Evolutionary conservation across 2,888 invertebrate species (phyloP).

Genomic region (Thysanoteuthis rhombus): DNA sequence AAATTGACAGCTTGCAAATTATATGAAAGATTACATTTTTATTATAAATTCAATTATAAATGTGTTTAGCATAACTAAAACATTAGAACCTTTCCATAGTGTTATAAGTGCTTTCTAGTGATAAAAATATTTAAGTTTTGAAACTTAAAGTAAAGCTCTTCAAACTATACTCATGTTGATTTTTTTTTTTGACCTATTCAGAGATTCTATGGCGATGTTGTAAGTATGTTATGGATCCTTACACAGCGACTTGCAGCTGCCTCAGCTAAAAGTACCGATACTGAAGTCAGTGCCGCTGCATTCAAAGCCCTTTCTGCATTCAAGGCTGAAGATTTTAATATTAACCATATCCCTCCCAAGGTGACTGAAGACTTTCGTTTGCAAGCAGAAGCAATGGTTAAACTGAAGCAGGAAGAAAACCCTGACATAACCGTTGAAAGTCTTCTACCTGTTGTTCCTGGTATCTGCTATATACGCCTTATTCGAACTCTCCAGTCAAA

Average conservation of each 20-base stretch:
- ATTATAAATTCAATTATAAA: too few relatives aligned
- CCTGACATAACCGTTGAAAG: constrained; percentile 44
- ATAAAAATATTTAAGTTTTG: too few relatives aligned
- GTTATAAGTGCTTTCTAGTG: too few relatives aligned
- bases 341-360: constrained; percentile 52
- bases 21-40: too few relatives aligned
- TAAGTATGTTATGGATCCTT: constrained; percentile 53
- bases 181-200: constrained; percentile 36
- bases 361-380: constrained; percentile 50
- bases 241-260: constrained; percentile 36
- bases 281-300: constrained; percentile 49
- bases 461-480: constrained; percentile 50
- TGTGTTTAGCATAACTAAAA: too few relatives aligned
- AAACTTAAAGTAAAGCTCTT: too few relatives aligned
- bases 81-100: too few relatives aligned
- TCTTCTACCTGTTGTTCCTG: constrained; percentile 52
- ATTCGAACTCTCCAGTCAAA: constrained; percentile 39
- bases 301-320: constrained; percentile 51
- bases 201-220: constrained; percentile 50
- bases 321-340: constrained; percentile 45
- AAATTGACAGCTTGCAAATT: too few relatives aligned
- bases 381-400: constrained; percentile 47
- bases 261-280: constrained; percentile 31
- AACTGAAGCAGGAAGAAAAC: constrained; percentile 40
- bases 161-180: too few relatives aligned